Evolutionary conservation across 1,140 invertebrate genomes (phyloP), one percentile per base, ranked within the genome.

Genomic region (Anadara kagoshimensis): DNA sequence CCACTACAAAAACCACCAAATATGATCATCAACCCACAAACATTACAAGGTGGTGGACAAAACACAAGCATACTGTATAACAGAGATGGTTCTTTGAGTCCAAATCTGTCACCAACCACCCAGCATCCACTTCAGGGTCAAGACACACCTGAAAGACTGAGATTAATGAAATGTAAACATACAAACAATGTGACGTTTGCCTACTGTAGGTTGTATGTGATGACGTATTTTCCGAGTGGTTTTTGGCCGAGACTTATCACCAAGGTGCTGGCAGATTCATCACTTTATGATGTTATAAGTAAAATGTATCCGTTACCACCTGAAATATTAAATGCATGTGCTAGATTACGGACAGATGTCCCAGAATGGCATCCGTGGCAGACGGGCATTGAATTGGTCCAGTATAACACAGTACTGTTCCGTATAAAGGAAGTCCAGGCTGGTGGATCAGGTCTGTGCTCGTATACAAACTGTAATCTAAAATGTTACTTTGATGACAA

Each of bases 171-270:
- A 12, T 69, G 79, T 20, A 73, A 78, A 26, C 54, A 82, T n/a
- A 67, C 73, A 20, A 80, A 57, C n/a, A 84, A 86, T 69, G 80
- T 85, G 18, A 80, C 80, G 12, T 84, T 86, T 54, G 85, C 87
- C 5, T 75, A 88, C 62, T 82, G 87, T 44, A 82, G 91, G 22
- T 81, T 91, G 2, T 91, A 90, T 76, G 79, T 90, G 7, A 95
- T 99, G 92, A 97, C 97, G 0, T 99, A 99, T 89, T 96, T 99
- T 86, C 98, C 98, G 0, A 95, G 95, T 78, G 98, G 98, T 0
- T 99, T 99, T 89, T 99, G 98, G 98, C 95, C 97, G 0, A 90
- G 98, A 12, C 91, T 99, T 4, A 96, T 98, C 16, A 97, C 97
- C 0, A 90, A 97, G 24, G 93, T 99, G 59, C 88, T 99, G 29